phyloP scores from a whole-genome alignment of 2,797 vertebrate genomes.

The Buphagus erythrorhynchus region DNA sequence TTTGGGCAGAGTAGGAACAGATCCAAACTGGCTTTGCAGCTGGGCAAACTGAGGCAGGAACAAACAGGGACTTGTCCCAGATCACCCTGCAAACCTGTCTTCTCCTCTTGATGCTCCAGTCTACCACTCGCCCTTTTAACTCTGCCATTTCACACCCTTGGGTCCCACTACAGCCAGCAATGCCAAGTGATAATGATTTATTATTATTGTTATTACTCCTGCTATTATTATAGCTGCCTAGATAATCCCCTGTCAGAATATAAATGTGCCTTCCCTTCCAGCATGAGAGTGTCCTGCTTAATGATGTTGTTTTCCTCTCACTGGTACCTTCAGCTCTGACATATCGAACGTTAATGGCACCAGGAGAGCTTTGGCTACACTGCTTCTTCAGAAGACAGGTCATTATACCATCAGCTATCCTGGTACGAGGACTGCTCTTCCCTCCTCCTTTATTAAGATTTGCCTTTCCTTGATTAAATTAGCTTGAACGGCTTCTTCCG shows the following conservation, averaged over 20 bases:
- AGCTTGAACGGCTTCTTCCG: neutral
- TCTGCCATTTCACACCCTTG: neutral
- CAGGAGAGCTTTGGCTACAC: neutral
- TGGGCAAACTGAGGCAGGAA: neutral
- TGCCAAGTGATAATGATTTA: constrained; percentile 35
- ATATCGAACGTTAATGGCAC: constrained; percentile 1
- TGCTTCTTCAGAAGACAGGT: neutral
- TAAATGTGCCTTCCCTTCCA: constrained; percentile 9
- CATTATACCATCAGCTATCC: constrained; percentile 12
- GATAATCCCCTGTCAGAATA: constrained; percentile 48
- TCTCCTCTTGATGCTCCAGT: neutral
- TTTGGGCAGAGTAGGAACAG: neutral
- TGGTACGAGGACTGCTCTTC: neutral
- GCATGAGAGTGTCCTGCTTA: constrained; percentile 6
- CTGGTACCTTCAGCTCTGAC: constrained; percentile 31
- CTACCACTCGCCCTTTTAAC: neutral
- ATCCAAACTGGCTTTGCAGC: neutral
- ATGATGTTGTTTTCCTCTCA: constrained; percentile 36
- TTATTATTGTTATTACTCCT: constrained; percentile 40
- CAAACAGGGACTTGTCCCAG: neutral
- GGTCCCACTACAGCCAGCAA: neutral
- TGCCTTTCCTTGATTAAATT: constrained; percentile 36
- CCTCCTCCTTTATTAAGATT: constrained; percentile 35
- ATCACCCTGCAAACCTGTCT: neutral
- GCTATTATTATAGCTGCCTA: constrained; percentile 37